Evolutionary conservation across 2,797 vertebrate species (phyloP), one percentile per base, ranked within the genome.

Genomic region (Meriones psammophilus): DNA sequence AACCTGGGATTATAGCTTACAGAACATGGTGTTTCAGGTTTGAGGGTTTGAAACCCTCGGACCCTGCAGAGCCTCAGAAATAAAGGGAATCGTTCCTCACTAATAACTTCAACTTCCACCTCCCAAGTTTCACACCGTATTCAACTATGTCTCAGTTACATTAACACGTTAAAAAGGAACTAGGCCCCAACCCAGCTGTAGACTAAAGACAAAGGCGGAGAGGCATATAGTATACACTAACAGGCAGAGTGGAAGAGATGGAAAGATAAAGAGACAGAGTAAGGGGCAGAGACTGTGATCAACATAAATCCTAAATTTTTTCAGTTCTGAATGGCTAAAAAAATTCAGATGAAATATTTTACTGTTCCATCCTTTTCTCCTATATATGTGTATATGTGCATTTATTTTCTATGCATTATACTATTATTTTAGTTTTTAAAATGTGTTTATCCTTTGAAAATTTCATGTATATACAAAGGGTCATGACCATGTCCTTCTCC

Each of bases 1-100:
- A 92, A 24, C 12, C 39, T 69, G 39, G 42, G 83, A 42, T 68
- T 81, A 8, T 90, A 24, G 24, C 15, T 42, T 66, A 87, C 8
- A 60, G 20, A 28, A 56, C 6, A 64, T 68, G 79, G 15, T 64
- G 78, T 88, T 78, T 94, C n/a, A 94, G 69, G 89, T 93, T 78
- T 39, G 71, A 1, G 33, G 24, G 20, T 36, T 54, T 88, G 79
- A 93, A 95, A 62, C 1, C 39, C 17, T 24, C 14, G 2, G 17
- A 14, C 3, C 80, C 68, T 92, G 26, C 18, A 77, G 50, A 93
- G 89, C n/a, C 8, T 39, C 18, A 81, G 30, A 36, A 78, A 71
- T 77, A 8, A 54, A 66, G 9, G 8, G 46, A 89, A 73, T 26
- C 39, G 24, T 28, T 78, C n/a, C 69, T 94, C 42, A 14, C 6